These are phyloP conservation scores for Cephonodes hylas DNA, from an alignment of 2,888 invertebrate species.

Conservation along the genomic window DNA sequence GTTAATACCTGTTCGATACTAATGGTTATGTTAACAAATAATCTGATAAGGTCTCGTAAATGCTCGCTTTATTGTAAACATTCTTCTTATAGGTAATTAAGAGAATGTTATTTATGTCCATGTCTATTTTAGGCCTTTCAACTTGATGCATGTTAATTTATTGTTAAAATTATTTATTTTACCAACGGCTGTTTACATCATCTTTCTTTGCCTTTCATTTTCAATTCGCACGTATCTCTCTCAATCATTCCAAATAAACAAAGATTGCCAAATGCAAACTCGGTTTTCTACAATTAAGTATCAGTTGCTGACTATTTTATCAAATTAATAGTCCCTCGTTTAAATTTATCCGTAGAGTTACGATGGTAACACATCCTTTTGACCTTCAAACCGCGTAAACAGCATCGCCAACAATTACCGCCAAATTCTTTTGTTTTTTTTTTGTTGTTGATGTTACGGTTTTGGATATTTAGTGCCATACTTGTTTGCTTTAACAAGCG, in stretches of 20 bases:
- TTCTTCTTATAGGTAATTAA: neutral
- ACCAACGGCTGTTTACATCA: neutral
- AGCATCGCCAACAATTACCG: neutral
- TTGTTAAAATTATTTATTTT: neutral
- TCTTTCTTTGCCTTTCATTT: neutral
- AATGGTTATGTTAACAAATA: neutral
- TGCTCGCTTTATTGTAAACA: neutral
- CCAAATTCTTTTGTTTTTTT: neutral
- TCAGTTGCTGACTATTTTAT: neutral
- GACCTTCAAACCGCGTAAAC: constrained; percentile 1
- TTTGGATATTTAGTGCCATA: neutral
- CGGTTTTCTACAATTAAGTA: neutral
- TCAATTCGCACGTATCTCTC: neutral
- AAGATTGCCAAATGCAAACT: neutral
- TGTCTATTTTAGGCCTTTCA: neutral
- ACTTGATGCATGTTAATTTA: neutral
- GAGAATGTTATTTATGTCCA: neutral
- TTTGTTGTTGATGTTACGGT: neutral
- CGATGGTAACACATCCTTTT: neutral
- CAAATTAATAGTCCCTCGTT: neutral
- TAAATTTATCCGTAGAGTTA: neutral
- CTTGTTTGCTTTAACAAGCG: constrained; percentile 6
- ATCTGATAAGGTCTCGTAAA: neutral
- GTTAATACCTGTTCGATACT: neutral
- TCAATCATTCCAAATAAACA: neutral